Conservation (phyloP, 2,113 vertebrate genomes). For the Cryptotis parvus region DNA sequence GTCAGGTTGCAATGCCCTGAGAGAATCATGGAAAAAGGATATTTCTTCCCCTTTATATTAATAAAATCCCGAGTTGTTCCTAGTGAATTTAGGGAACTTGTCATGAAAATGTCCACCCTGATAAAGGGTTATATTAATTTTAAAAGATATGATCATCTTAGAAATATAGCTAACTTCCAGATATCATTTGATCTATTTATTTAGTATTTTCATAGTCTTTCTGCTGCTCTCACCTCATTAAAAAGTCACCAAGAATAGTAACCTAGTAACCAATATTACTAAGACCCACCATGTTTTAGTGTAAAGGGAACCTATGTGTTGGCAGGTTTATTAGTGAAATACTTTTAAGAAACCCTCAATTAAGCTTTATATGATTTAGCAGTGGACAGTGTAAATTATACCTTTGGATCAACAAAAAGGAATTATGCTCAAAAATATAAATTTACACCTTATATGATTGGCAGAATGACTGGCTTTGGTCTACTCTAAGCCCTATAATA, state of each 20-base stretch:
- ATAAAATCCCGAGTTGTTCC: neutral
- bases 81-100: neutral
- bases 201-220: neutral
- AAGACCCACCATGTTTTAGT: neutral
- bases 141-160: neutral
- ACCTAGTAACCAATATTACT: neutral
- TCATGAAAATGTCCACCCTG: neutral
- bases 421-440: neutral
- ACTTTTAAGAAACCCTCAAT: neutral
- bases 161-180: neutral
- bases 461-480: neutral
- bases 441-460: neutral
- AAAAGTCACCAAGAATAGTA: constrained; percentile 33
- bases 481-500: neutral
- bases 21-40: neutral
- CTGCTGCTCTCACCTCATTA: neutral
- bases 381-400: neutral
- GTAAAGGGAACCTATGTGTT: neutral
- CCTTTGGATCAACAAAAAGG: neutral
- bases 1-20: neutral
- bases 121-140: neutral
- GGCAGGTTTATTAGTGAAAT: neutral
- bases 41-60: neutral
- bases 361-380: neutral
- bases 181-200: neutral